Evolutionary conservation across 2,888 invertebrate genomes (phyloP).

Genomic region (Ariolimax columbianus): DNA sequence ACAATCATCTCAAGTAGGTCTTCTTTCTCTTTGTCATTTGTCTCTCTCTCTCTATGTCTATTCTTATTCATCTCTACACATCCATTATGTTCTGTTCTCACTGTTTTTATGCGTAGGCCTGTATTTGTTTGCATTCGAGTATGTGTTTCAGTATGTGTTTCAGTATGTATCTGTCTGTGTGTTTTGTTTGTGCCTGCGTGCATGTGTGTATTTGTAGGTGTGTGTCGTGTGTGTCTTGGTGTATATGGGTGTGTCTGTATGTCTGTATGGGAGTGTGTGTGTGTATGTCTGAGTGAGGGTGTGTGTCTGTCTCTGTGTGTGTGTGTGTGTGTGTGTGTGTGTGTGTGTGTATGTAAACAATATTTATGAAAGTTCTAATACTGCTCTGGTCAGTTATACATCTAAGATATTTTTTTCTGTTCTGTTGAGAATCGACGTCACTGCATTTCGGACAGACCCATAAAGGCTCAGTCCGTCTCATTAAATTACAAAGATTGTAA

Average conservation of each 20-base stretch:
- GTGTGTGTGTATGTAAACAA: no score
- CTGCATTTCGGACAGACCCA: no score
- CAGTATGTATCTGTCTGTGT: background rate
- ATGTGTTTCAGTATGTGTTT: background rate
- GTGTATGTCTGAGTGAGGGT: no score
- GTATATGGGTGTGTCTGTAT: background rate
- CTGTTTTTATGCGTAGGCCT: background rate
- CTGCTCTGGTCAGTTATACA: no score
- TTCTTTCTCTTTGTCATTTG: background rate
- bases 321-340: no score
- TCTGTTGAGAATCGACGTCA: no score
- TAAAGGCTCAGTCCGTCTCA: no score
- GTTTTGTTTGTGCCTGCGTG: background rate
- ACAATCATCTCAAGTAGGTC: conserved; percentile 91
- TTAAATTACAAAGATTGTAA: no score
- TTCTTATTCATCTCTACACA: background rate
- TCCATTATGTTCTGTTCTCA: background rate
- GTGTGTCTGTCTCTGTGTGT: no score
- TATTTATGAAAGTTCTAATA: no score
- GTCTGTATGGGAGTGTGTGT: background rate
- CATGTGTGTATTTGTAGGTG: background rate
- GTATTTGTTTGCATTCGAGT: background rate
- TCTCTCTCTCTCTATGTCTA: background rate
- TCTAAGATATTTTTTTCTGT: no score
- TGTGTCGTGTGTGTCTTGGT: background rate